Evolutionary conservation across 1,140 invertebrate species (phyloP).

Genomic region (Listronotus bonariensis): DNA sequence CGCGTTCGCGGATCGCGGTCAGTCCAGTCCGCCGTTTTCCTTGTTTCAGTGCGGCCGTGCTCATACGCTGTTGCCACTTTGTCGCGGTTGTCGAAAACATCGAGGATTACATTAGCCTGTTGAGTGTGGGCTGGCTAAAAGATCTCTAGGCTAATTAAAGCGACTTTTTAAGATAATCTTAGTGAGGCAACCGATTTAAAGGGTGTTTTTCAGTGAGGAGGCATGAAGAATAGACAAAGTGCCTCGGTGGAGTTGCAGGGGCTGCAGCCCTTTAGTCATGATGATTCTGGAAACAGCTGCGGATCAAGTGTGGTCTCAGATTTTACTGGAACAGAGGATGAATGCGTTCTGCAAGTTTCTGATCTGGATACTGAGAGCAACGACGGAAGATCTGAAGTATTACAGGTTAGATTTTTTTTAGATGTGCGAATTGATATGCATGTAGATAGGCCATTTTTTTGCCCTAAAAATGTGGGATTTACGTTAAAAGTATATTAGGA

Average conservation of each 20-base stretch:
- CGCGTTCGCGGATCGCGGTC: neutral
- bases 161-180: neutral
- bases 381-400: constrained; percentile 46
- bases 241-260: constrained; percentile 23
- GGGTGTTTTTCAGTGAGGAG: neutral
- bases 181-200: too few species aligned
- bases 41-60: neutral
- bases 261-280: constrained; percentile 29
- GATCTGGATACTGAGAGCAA: constrained; percentile 50
- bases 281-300: constrained; percentile 55
- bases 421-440: too few species aligned
- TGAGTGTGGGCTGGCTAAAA: neutral
- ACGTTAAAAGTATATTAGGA: too few species aligned
- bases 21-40: neutral
- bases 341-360: constrained; percentile 51
- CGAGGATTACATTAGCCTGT: constrained; percentile 2
- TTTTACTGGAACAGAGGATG: constrained; percentile 49
- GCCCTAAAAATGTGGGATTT: too few species aligned
- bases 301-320: constrained; percentile 54
- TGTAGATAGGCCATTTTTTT: too few species aligned
- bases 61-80: neutral
- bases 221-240: constrained; percentile 27
- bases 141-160: neutral
- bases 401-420: constrained; percentile 34
- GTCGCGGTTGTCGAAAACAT: constrained; percentile 5